phyloP scores from a whole-genome alignment of 2,888 invertebrate genomes.

The Andricus curvator region DNA sequence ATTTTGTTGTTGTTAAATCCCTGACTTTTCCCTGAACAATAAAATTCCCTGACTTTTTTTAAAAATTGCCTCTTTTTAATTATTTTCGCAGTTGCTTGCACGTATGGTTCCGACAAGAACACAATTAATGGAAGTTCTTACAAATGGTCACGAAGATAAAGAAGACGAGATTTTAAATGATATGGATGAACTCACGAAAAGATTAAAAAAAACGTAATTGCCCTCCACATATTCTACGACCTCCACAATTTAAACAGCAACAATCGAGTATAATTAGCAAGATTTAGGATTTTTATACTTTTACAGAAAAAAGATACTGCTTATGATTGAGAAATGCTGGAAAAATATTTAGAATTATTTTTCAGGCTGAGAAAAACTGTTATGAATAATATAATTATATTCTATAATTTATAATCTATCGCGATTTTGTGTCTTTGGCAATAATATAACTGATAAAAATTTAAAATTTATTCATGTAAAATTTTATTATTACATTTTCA shows the following conservation, averaged over 20 bases:
- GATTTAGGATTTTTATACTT: not conserved
- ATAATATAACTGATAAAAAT: too few species aligned
- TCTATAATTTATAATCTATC: not conserved
- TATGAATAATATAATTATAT: not conserved
- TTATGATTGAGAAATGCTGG: not conserved
- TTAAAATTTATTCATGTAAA: too few species aligned
- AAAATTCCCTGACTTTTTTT: too few species aligned
- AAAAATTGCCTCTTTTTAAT: not conserved
- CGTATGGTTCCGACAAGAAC: slow-evolving; percentile 83
- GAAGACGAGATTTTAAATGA: slow-evolving; percentile 74
- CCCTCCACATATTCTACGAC: slow-evolving; percentile 82
- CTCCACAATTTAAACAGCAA: slow-evolving; percentile 67
- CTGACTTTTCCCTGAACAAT: too few species aligned
- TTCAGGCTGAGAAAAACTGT: not conserved
- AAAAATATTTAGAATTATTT: not conserved
- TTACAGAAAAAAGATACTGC: not conserved
- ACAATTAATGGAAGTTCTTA: slow-evolving; percentile 80
- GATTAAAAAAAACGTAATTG: slow-evolving; percentile 82
- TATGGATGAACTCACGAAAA: slow-evolving; percentile 79
- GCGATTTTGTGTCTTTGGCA: not conserved
- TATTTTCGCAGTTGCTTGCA: slow-evolving; percentile 81
- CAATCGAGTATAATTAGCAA: slow-evolving; percentile 19
- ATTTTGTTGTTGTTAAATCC: too few species aligned
- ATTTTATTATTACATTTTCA: too few species aligned
- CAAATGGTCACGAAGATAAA: slow-evolving; percentile 73